phyloP scores from a whole-genome alignment of 1,140 invertebrate genomes.

The Odontomachus brunneus region DNA sequence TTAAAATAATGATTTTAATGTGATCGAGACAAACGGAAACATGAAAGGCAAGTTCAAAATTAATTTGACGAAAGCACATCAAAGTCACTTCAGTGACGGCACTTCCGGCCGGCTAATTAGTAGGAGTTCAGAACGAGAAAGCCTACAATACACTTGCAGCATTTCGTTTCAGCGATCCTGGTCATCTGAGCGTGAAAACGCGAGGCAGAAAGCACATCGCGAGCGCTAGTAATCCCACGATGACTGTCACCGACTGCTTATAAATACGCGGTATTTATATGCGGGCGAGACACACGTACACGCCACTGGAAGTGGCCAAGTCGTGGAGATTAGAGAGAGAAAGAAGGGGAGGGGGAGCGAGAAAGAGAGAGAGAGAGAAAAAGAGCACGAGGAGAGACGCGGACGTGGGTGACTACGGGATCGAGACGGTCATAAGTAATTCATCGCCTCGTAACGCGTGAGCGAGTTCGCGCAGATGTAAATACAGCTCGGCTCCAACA shows the following conservation, averaged over 20 bases:
- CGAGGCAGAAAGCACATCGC: not conserved
- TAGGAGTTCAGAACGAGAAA: not conserved
- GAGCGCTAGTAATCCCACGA: slow-evolving; percentile 22
- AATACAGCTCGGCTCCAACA: slow-evolving; percentile 55
- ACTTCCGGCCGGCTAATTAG: no score
- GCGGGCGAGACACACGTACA: not conserved
- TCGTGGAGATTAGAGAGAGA: not conserved
- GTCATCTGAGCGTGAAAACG: slow-evolving; percentile 4
- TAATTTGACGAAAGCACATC: no score
- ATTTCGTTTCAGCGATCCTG: not conserved
- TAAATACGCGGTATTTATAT: slow-evolving; percentile 58
- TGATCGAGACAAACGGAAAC: no score
- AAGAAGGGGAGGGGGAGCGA: not conserved
- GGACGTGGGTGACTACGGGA: slow-evolving; percentile 17
- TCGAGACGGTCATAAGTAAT: slow-evolving; percentile 67
- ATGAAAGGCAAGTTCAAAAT: no score
- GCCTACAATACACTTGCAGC: not conserved
- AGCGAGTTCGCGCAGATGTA: slow-evolving; percentile 49
- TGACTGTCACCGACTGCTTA: slow-evolving; percentile 54
- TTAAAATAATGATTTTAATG: no score
- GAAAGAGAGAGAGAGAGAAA: not conserved
- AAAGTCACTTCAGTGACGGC: no score
- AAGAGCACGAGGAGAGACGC: slow-evolving; percentile 3
- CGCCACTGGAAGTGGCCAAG: slow-evolving; percentile 27
- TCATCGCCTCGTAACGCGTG: slow-evolving; percentile 63